phyloP scores from a whole-genome alignment of 2,888 invertebrate species.

The Tigriopus californicus region DNA sequence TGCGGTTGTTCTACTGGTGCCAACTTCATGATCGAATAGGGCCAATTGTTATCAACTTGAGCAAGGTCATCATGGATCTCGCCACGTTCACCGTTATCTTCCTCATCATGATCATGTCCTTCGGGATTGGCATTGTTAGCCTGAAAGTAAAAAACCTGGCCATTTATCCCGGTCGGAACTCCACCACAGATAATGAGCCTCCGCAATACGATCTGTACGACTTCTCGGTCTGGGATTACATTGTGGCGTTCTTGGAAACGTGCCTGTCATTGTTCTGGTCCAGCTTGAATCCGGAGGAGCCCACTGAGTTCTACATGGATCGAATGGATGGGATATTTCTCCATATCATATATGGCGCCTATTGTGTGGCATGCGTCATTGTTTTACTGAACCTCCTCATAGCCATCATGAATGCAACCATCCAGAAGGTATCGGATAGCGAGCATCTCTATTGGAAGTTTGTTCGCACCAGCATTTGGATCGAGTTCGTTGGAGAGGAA shows the following conservation, averaged over 20 bases:
- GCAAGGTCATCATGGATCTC: background rate
- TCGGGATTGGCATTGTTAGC: too few species aligned
- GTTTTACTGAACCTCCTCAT: background rate
- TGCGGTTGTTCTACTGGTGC: background rate
- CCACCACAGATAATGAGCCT: background rate
- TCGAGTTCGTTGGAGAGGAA: background rate
- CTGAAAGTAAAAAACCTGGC: too few species aligned
- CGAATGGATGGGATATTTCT: background rate
- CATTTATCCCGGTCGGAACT: too few species aligned
- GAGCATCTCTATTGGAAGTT: slow-evolving; percentile 4
- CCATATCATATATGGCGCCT: background rate
- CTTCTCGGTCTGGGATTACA: background rate
- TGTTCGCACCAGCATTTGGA: background rate
- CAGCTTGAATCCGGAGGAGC: background rate
- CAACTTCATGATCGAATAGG: background rate
- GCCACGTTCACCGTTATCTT: background rate
- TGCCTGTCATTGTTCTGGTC: background rate
- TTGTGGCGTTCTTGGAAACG: background rate
- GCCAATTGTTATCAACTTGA: background rate
- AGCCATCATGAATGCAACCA: background rate
- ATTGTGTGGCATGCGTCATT: background rate
- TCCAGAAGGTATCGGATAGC: background rate
- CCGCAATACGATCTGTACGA: background rate
- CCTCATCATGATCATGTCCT: background rate
- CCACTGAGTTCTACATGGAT: background rate